Percentiles rank a stretch among this genome's conserved stretches.
Conservation (phyloP, 2,888 invertebrate genomes). For the Petrophora chlorosata region DNA sequence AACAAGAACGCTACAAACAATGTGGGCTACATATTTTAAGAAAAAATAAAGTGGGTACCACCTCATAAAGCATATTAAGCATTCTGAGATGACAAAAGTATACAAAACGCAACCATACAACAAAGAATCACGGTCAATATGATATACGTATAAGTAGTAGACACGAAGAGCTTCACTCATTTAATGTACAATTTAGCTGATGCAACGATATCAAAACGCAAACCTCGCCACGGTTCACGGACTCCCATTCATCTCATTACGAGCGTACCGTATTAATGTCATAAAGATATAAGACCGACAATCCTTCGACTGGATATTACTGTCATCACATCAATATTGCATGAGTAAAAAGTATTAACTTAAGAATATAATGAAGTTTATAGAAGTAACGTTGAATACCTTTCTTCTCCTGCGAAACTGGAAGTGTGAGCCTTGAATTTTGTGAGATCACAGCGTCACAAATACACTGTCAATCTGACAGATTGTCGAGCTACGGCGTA, state of each 20-base stretch:
- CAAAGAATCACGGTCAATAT: no score
- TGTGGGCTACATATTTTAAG: no score
- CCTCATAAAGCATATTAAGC: no score
- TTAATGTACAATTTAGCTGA: neutral
- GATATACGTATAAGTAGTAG: no score
- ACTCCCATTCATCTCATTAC: constrained; percentile 31
- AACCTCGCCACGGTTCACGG: constrained; percentile 23
- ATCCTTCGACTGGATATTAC: constrained; percentile 25
- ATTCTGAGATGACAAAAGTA: no score
- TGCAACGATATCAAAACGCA: constrained; percentile 21
- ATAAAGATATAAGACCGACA: constrained; percentile 33
- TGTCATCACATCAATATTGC: constrained; percentile 25
- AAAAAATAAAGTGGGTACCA: no score
- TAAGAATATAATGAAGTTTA: neutral
- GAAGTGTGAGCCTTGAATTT: constrained; percentile 34
- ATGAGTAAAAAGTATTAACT: neutral
- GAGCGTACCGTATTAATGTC: constrained; percentile 21
- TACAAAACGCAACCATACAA: no score
- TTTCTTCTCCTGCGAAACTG: constrained; percentile 39
- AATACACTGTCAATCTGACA: constrained; percentile 52
- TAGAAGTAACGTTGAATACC: constrained; percentile 38
- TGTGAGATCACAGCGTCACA: constrained; percentile 53
- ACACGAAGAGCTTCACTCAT: neutral
- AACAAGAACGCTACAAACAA: no score
- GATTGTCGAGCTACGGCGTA: constrained; percentile 66